A percentile compares a stretch with the other conserved stretches of the same genome.
phyloP scores from a whole-genome alignment of 2,888 invertebrate species.

The Dynastes grantii region DNA sequence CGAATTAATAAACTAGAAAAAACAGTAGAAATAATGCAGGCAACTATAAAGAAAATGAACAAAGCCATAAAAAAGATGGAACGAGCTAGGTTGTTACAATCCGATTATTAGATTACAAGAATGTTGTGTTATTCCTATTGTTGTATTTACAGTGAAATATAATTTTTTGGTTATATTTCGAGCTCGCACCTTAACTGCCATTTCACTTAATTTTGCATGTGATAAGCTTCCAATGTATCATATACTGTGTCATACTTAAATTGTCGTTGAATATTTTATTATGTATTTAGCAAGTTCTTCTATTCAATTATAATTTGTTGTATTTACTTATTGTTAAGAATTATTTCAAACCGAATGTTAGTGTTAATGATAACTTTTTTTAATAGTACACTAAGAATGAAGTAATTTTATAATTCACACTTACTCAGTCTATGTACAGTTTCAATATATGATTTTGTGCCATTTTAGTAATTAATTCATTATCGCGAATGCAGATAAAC shows the following conservation, averaged over 20 bases:
- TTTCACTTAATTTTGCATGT: slow-evolving; percentile 53
- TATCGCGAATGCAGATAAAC: slow-evolving; percentile 45
- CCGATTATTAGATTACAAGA: slow-evolving; percentile 47
- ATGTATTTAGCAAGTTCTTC: slow-evolving; percentile 32
- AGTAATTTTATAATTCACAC: slow-evolving; percentile 2
- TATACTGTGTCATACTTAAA: slow-evolving; percentile 42
- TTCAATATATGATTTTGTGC: slow-evolving; percentile 50
- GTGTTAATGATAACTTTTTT: not conserved
- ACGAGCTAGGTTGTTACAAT: slow-evolving; percentile 43
- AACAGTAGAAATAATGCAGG: slow-evolving; percentile 57
- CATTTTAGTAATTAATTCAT: slow-evolving; percentile 53
- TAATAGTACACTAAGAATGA: slow-evolving; percentile 1
- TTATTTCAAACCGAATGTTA: slow-evolving; percentile 11
- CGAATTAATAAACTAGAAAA: slow-evolving; percentile 58
- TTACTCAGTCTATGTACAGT: slow-evolving; percentile 49
- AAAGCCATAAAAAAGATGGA: slow-evolving; percentile 59
- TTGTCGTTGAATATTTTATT: slow-evolving; percentile 31
- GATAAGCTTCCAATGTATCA: slow-evolving; percentile 50
- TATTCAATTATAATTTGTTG: slow-evolving; percentile 17
- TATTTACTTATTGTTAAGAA: slow-evolving; percentile 17
- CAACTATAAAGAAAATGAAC: slow-evolving; percentile 59
- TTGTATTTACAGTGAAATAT: slow-evolving; percentile 46
- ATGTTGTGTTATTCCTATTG: slow-evolving; percentile 43
- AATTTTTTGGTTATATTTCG: slow-evolving; percentile 45
- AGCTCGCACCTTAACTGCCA: slow-evolving; percentile 51